phyloP scores from a whole-genome alignment of 2,888 invertebrate genomes.

The Elaeidobius kamerunicus region DNA sequence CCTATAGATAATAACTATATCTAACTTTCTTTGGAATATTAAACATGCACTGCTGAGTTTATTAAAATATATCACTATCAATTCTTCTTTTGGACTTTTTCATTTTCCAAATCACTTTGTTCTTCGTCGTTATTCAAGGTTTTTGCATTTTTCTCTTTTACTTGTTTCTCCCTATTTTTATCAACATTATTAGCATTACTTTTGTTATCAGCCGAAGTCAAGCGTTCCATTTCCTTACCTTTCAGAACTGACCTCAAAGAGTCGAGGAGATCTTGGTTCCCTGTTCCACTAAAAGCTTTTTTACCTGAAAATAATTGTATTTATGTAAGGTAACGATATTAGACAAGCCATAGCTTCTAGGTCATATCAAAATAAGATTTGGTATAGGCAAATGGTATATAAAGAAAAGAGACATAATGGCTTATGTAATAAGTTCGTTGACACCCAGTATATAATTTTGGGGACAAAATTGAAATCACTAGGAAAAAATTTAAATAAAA shows the following conservation, averaged over 20 bases:
- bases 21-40: slow-evolving; percentile 11
- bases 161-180: slow-evolving; percentile 26
- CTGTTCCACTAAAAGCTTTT: slow-evolving; percentile 56
- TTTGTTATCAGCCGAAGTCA: slow-evolving; percentile 11
- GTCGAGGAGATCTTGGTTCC: slow-evolving; percentile 58
- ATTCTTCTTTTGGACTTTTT: slow-evolving; percentile 47
- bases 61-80: slow-evolving; percentile 5
- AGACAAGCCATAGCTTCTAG: too few species aligned
- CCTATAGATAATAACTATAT: background rate
- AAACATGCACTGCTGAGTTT: background rate
- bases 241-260: slow-evolving; percentile 60
- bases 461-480: background rate
- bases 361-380: too few species aligned
- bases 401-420: too few species aligned
- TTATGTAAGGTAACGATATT: too few species aligned
- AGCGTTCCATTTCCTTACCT: slow-evolving; percentile 45
- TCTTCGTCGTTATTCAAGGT: slow-evolving; percentile 30
- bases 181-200: slow-evolving; percentile 24
- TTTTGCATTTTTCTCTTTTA: slow-evolving; percentile 34
- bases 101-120: slow-evolving; percentile 37
- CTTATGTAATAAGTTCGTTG: too few species aligned
- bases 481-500: slow-evolving; percentile 3
- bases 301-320: slow-evolving; percentile 54
- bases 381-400: too few species aligned
- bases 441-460: too few species aligned